Percentiles rank a stretch among this genome's conserved stretches.
Evolutionary conservation across 2,888 invertebrate species (phyloP).

Genomic region (Epirrita christyi): DNA sequence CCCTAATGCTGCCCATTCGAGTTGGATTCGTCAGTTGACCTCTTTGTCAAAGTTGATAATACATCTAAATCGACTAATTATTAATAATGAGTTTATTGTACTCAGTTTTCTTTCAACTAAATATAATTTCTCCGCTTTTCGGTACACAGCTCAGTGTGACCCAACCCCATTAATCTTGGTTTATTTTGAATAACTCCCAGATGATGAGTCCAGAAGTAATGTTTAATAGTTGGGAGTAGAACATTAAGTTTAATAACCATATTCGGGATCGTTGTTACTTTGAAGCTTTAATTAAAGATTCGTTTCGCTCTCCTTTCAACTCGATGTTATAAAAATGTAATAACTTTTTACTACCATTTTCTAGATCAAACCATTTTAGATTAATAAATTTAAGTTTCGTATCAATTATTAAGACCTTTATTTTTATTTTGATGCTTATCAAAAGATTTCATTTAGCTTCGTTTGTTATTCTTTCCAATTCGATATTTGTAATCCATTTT

Average conservation of each 20-base stretch:
- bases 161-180: slow-evolving; percentile 47
- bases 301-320: slow-evolving; percentile 62
- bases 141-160: slow-evolving; percentile 27
- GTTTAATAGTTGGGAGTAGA: slow-evolving; percentile 54
- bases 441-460: too few relatives aligned
- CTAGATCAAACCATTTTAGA: slow-evolving; percentile 20
- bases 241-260: slow-evolving; percentile 54
- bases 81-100: too few relatives aligned
- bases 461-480: too few relatives aligned
- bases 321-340: slow-evolving; percentile 45
- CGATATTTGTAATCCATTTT: too few relatives aligned
- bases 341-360: slow-evolving; percentile 43
- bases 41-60: too few relatives aligned
- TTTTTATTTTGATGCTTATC: slow-evolving; percentile 13
- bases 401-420: slow-evolving; percentile 22
- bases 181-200: slow-evolving; percentile 63
- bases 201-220: slow-evolving; percentile 58
- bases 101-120: too few relatives aligned
- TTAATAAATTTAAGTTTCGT: slow-evolving; percentile 16
- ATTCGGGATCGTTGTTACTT: slow-evolving; percentile 53
- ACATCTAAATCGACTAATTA: background rate
- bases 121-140: background rate
- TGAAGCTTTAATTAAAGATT: slow-evolving; percentile 73
- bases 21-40: too few relatives aligned
- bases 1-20: too few relatives aligned